Evolutionary conservation across 2,797 vertebrate genomes (phyloP), one percentile per base, ranked within the genome.

Genomic region (Hoplostethus mediterraneus): DNA sequence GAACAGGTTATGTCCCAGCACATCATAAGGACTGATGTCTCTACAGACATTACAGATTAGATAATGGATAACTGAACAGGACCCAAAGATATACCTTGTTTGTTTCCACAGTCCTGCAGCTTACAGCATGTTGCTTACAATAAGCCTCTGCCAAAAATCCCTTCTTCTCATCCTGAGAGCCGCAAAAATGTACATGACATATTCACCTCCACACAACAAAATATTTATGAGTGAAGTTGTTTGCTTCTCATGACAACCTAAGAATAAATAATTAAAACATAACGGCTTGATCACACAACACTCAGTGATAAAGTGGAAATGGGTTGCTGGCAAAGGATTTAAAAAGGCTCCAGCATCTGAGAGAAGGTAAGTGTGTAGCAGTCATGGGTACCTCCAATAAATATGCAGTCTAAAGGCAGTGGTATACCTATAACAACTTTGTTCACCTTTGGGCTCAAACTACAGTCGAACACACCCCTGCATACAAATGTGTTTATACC

Each of bases 51-150:
- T 21, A 21, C 21, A 21, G 21, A 21, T 40, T 36, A 40, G 33
- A 40, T 38, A 11, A 28, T 45, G 38, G 13, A 12, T 60, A 44
- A 44, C 14, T 60, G 53, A 45, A 56, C 8, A 56, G 42, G 28
- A 21, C 5, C 17, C 30, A 30, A 17, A 51, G 31, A 33, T 52
- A 12, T 48, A 59, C 66, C 8, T 4, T 16, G 16, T 36, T 30
- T 33, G 47, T 10, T 53, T 45, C 47, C 12, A 31, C 31, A 52
- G 12, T 28, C 28, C 30, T 17, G 8, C 58, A 10, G 4, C 49
- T 69, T 44, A 54, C 47, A 73, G 51, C 77, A 70, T 10, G 83
- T 61, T 69, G 53, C 73, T 80, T 81, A 82, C 53, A 76, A 65
- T 59, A 52, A 47, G 55, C 42, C 25, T 33, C 45, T 61, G 75